These are phyloP conservation scores for Leucosticte australis DNA, from an alignment of 2,113 vertebrate species.

Conservation along the genomic window DNA sequence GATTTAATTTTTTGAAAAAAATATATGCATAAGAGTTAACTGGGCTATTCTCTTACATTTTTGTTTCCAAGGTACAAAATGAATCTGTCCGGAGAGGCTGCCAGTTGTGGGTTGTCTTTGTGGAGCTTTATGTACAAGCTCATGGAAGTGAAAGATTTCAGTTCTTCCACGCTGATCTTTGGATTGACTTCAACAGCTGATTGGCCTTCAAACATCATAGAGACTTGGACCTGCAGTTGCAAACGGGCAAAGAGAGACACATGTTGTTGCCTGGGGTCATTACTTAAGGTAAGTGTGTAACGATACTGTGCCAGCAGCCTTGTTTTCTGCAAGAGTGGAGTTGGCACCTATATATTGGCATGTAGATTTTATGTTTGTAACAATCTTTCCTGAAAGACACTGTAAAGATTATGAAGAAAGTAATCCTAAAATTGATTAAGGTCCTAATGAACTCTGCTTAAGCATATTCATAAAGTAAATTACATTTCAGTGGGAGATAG, in stretches of 20 bases:
- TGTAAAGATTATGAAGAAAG: background rate
- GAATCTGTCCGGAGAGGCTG: conserved; percentile 84
- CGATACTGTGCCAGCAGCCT: background rate
- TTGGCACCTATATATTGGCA: background rate
- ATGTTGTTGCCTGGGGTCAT: background rate
- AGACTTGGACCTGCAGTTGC: conserved; percentile 88
- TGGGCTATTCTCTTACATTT: conserved; percentile 77
- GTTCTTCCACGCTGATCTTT: conserved; percentile 83
- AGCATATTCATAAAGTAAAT: background rate
- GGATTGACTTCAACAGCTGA: conserved; percentile 90
- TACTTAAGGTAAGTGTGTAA: background rate
- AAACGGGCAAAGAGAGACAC: conserved; percentile 17
- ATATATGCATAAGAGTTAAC: background rate
- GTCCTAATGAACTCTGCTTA: background rate
- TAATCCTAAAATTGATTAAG: background rate
- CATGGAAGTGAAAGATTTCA: conserved; percentile 91
- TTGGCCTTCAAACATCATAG: conserved; percentile 93
- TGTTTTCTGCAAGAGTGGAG: background rate
- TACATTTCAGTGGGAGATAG: background rate
- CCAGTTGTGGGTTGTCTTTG: conserved; percentile 76
- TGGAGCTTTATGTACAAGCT: conserved; percentile 85
- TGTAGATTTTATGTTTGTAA: background rate
- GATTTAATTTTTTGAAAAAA: background rate
- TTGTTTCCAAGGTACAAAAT: conserved; percentile 92
- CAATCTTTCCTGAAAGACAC: background rate